Conservation (phyloP, 2,797 vertebrate species). For the Syndactyla subalaris region DNA sequence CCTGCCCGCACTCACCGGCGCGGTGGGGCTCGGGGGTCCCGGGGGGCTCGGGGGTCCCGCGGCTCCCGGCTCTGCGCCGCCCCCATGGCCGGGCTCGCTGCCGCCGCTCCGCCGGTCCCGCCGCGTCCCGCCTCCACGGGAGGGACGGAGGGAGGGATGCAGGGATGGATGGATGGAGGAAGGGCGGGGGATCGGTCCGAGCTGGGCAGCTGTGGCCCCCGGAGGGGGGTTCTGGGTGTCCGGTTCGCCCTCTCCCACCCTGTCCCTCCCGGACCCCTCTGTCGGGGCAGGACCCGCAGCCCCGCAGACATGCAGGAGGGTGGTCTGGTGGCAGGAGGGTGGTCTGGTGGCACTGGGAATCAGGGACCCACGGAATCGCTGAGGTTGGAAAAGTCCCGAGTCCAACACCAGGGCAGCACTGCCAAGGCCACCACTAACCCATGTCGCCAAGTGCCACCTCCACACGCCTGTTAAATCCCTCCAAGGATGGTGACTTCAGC, state of each 20-base stretch:
- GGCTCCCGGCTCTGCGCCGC: not conserved
- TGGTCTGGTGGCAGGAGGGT: not conserved
- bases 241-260: not conserved
- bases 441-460: not conserved
- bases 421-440: not conserved
- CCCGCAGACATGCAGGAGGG: not conserved
- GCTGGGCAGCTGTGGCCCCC: not conserved
- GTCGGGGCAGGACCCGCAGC: not conserved
- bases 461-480: not conserved
- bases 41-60: no score
- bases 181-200: not conserved
- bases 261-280: not conserved
- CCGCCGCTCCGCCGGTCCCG: not conserved
- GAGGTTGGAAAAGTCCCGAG: not conserved
- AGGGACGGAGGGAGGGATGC: not conserved
- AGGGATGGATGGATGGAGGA: not conserved
- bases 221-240: not conserved
- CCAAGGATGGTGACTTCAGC: not conserved
- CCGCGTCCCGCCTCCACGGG: not conserved
- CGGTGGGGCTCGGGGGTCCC: not conserved
- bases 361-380: not conserved
- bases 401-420: rapidly evolving
- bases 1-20: not conserved
- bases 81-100: not conserved
- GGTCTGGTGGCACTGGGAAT: not conserved